A percentile compares a stretch with the other conserved stretches of the same genome.
Evolutionary conservation across 2,797 vertebrate genomes (phyloP).

Genomic region (Crocidura indochinensis): DNA sequence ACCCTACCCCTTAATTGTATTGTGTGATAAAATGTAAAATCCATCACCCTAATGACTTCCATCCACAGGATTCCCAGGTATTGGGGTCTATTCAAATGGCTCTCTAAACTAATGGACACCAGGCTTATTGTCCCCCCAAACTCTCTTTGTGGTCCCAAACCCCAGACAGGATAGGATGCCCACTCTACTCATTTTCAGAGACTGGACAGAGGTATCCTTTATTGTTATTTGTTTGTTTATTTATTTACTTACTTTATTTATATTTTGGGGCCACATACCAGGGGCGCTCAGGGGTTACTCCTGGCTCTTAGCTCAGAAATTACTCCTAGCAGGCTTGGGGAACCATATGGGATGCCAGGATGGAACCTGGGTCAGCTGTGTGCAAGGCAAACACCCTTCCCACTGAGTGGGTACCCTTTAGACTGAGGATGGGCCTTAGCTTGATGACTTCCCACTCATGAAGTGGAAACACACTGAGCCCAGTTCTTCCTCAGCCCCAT

Average conservation of each 20-base stretch:
- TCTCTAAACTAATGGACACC: slow-evolving; percentile 69
- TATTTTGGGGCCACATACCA: no score
- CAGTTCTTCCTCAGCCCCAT: not conserved
- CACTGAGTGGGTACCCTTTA: not conserved
- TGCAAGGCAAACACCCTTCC: no score
- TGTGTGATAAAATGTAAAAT: slow-evolving; percentile 82
- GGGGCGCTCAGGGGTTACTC: no score
- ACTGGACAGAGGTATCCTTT: not conserved
- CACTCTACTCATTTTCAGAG: slow-evolving; percentile 44
- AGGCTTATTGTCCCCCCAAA: slow-evolving; percentile 27
- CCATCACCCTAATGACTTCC: slow-evolving; percentile 77
- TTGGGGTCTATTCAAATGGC: slow-evolving; percentile 67
- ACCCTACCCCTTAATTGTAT: slow-evolving; percentile 75
- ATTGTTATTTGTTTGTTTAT: not conserved
- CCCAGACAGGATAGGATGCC: not conserved
- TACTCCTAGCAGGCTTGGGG: no score
- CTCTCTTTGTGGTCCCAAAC: not conserved
- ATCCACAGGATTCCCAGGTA: slow-evolving; percentile 69
- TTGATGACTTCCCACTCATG: not conserved
- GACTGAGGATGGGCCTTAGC: not conserved
- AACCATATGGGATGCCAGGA: no score
- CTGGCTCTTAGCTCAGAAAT: no score
- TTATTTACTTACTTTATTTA: no score
- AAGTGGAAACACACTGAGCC: not conserved
- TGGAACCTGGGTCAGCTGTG: no score